Percentiles rank a stretch among this genome's conserved stretches.
phyloP scores from a whole-genome alignment of 2,113 vertebrate species.

The Neopipo cinnamomea region DNA sequence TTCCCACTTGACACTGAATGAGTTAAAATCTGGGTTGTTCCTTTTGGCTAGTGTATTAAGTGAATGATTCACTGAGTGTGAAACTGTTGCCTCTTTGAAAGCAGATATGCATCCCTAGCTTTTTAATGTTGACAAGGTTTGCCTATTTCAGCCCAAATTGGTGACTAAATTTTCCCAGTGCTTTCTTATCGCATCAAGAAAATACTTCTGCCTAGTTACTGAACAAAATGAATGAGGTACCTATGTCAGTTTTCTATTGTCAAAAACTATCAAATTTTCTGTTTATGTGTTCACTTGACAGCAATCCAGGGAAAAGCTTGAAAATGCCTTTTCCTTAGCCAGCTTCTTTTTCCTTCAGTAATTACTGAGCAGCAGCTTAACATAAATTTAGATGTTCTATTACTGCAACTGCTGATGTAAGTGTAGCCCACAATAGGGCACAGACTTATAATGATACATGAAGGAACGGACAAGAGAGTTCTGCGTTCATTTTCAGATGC shows the following conservation, averaged over 20 bases:
- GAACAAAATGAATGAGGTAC: not conserved
- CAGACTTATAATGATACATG: not conserved
- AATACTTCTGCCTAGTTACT: not conserved
- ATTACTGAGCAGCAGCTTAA: slow-evolving; percentile 29
- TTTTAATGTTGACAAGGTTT: slow-evolving; percentile 4
- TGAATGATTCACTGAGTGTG: slow-evolving; percentile 41
- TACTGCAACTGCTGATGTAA: slow-evolving; percentile 11
- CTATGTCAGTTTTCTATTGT: not conserved
- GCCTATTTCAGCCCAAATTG: slow-evolving; percentile 20
- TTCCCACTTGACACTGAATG: not conserved
- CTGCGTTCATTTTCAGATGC: not conserved
- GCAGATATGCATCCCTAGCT: not conserved
- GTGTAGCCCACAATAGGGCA: not conserved
- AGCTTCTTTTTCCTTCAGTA: slow-evolving; percentile 39
- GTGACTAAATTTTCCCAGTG: not conserved
- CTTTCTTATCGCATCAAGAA: not conserved
- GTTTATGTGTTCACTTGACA: slow-evolving; percentile 27
- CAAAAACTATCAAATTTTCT: slow-evolving; percentile 5
- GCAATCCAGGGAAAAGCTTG: slow-evolving; percentile 5
- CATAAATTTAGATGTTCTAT: slow-evolving; percentile 36
- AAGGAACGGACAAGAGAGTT: not conserved
- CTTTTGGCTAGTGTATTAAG: slow-evolving; percentile 23
- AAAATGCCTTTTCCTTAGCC: not conserved
- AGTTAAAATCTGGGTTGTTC: slow-evolving; percentile 5
- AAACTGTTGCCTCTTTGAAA: slow-evolving; percentile 37